Evolutionary conservation across 1,140 invertebrate species (phyloP).

Genomic region (Hylaeus volcanicus): DNA sequence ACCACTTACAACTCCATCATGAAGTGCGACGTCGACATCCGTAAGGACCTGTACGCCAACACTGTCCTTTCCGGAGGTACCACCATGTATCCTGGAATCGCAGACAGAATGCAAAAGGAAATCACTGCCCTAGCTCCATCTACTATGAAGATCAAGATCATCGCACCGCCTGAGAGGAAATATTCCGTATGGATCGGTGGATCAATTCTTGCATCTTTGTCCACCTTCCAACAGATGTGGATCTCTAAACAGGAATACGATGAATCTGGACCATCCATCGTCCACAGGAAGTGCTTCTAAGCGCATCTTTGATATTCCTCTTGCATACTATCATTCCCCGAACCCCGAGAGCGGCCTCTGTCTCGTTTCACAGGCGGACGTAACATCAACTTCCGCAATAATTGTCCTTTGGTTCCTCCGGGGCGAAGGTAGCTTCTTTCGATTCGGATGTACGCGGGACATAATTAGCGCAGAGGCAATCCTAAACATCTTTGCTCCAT

Average conservation of each 20-base stretch:
- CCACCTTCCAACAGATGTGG: slow-evolving; percentile 97
- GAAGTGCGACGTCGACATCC: slow-evolving; percentile 97
- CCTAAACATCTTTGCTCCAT: slow-evolving; percentile 42
- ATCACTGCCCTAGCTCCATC: slow-evolving; percentile 88
- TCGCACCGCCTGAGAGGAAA: slow-evolving; percentile 91
- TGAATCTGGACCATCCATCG: slow-evolving; percentile 95
- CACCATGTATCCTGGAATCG: slow-evolving; percentile 96
- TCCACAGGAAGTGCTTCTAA: slow-evolving; percentile 98
- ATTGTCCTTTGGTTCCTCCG: slow-evolving; percentile 54
- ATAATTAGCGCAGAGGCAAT: slow-evolving; percentile 39
- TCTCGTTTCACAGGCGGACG: slow-evolving; percentile 66
- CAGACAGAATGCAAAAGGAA: slow-evolving; percentile 90
- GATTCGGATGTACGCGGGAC: slow-evolving; percentile 56
- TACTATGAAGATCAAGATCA: slow-evolving; percentile 92
- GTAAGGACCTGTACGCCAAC: slow-evolving; percentile 97
- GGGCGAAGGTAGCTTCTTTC: slow-evolving; percentile 56
- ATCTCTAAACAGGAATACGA: slow-evolving; percentile 98
- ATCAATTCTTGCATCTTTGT: slow-evolving; percentile 91
- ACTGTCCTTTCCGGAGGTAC: slow-evolving; percentile 97
- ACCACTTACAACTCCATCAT: slow-evolving; percentile 98
- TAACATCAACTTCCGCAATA: slow-evolving; percentile 66
- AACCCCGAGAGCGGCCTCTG: slow-evolving; percentile 60
- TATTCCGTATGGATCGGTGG: slow-evolving; percentile 94
- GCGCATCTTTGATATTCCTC: slow-evolving; percentile 51
- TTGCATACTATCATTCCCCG: slow-evolving; percentile 63